These are phyloP conservation scores for Malurus cyaneus DNA, from an alignment of 2,113 vertebrate genomes.

Conservation along the genomic window DNA sequence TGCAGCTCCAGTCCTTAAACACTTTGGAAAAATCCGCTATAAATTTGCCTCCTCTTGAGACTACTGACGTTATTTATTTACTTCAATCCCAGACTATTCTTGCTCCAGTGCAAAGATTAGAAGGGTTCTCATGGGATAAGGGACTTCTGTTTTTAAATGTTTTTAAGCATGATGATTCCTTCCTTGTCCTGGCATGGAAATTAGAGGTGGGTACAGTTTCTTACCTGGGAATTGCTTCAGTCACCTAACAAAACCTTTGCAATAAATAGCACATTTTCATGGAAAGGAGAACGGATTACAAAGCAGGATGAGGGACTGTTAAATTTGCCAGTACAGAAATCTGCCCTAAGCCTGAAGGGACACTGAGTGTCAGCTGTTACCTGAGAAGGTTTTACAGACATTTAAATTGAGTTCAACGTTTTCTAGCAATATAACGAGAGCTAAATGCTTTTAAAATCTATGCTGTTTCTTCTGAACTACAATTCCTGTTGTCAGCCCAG, in stretches of 20 bases:
- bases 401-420: not conserved
- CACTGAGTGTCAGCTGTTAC: not conserved
- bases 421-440: not conserved
- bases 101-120: not conserved
- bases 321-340: not conserved
- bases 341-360: not conserved
- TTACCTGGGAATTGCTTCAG: not conserved
- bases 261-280: not conserved
- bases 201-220: not conserved
- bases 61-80: no score
- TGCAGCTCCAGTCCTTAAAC: not conserved
- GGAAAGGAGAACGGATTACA: not conserved
- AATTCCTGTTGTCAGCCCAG: not conserved
- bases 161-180: not conserved
- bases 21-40: accelerated
- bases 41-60: not conserved
- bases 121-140: not conserved
- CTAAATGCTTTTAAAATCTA: not conserved
- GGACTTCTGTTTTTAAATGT: accelerated
- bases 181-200: not conserved
- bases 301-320: not conserved
- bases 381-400: not conserved
- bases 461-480: not conserved
- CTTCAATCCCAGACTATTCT: not conserved
- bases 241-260: not conserved